A percentile compares a stretch with the other conserved stretches of the same genome.
Evolutionary conservation across 2,888 invertebrate species (phyloP).

Genomic region (Tryphoninae sp.): DNA sequence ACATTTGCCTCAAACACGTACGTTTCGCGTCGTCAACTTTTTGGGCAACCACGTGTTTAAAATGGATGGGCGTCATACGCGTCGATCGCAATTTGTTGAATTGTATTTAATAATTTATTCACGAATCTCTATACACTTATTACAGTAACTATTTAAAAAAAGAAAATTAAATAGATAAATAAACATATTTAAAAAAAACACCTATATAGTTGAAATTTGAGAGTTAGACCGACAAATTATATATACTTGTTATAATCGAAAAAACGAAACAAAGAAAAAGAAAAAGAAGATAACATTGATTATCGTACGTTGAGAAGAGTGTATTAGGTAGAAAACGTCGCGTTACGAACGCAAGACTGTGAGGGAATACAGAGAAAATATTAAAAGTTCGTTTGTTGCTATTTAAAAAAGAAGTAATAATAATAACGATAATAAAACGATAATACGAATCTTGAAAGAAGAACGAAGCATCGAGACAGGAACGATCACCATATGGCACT

Average conservation of each 20-base stretch:
- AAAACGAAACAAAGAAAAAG: neutral
- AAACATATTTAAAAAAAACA: conserved; percentile 1
- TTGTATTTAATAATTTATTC: conserved; percentile 44
- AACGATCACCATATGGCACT: conserved; percentile 40
- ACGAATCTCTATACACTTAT: conserved; percentile 9
- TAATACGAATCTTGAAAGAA: neutral
- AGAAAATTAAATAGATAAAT: neutral
- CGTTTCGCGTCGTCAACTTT: neutral
- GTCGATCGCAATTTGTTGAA: conserved; percentile 46
- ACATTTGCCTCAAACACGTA: conserved; percentile 2
- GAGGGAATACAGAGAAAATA: neutral
- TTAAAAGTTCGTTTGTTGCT: neutral
- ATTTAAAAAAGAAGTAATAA: neutral
- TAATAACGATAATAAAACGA: neutral
- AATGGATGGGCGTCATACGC: neutral
- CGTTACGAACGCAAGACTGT: neutral
- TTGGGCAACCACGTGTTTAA: neutral
- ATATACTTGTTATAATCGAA: conserved; percentile 52
- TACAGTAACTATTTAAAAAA: conserved; percentile 9
- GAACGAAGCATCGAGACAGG: neutral
- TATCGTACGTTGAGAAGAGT: conserved; percentile 46
- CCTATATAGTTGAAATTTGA: conserved; percentile 27
- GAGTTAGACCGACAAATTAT: conserved; percentile 33
- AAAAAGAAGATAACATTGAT: conserved; percentile 4
- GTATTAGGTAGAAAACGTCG: conserved; percentile 7